Conservation (phyloP, 2,797 vertebrate species). For the Dipus sagitta region DNA sequence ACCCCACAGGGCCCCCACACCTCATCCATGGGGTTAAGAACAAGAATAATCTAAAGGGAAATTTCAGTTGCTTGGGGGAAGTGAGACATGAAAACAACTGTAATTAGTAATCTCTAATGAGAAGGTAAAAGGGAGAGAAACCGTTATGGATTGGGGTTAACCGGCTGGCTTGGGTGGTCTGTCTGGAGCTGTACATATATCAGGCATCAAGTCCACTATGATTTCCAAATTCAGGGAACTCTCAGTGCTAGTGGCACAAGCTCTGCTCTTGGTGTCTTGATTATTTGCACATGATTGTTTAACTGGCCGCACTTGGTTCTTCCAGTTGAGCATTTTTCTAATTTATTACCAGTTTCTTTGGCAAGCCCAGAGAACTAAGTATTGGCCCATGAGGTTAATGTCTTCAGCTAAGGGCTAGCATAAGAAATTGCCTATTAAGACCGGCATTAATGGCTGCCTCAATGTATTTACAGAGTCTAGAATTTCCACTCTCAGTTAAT, state of each 20-base stretch:
- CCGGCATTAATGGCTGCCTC: conserved; percentile 3
- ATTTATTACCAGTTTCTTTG: conserved; percentile 25
- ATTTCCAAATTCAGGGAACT: background rate
- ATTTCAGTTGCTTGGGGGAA: background rate
- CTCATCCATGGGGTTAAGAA: background rate
- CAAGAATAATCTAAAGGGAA: background rate
- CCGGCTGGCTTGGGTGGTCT: background rate
- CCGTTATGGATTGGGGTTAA: background rate
- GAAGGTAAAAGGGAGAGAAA: background rate
- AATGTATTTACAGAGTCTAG: conserved; percentile 51
- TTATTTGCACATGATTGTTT: conserved; percentile 9
- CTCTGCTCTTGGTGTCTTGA: background rate
- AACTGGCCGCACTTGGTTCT: conserved; percentile 44
- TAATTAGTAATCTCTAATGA: background rate
- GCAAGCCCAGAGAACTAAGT: conserved; percentile 38
- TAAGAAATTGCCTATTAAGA: conserved; percentile 16
- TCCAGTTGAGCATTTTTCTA: conserved; percentile 10
- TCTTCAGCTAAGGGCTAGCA: conserved; percentile 24
- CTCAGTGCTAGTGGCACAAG: background rate
- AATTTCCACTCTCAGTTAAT: conserved; percentile 53
- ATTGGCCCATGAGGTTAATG: conserved; percentile 5
- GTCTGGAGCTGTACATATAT: background rate
- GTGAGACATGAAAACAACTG: background rate
- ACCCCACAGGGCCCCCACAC: background rate
- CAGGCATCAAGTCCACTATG: background rate